Base-by-base conservation (phyloP, 2,797 vertebrate genomes). In the Mormyrus proboscirostris region DNA sequence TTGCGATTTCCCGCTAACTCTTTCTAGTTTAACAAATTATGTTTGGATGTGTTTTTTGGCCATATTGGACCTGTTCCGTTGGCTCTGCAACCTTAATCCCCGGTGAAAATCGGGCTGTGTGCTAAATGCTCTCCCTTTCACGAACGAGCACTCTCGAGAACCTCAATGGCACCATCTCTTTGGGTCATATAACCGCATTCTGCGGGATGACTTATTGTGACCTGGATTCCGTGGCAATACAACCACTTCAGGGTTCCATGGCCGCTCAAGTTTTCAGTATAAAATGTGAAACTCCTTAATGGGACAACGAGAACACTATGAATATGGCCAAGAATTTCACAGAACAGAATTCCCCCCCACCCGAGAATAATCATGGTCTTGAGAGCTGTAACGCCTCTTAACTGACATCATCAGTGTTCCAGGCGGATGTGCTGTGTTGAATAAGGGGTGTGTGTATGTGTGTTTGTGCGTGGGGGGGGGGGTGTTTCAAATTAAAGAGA, bases 401-500 rank as follows among this genome's bases (percentile, higher is more conserved):
- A 79, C 73, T 79, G 73, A 41, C 73, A 79, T 44, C 82, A 47
- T 65, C n/a, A 47, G 14, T 29, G n/a, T 53, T 33, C 44, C n/a
- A 44, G 33, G 19, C 8, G n/a, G 33, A n/a, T 41, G 51, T 47
- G 55, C 38, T 73, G 65, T 38, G 65, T 38, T 73, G 65, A 73
- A 38, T 33, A 73, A 38, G 62, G 38, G 22, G 55, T 62, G 14
- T 89, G n/a, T 62, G 50, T 57, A 47, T 41, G 19, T 47, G 69
- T 59, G 16, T 83, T 88, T 84, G 89, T 89, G 90, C 87, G 88
- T 47, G 53, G 41, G 38, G 38, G 57, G 19, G 90, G 29, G 51
- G 65, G 25, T 12, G 65, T 73, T 73, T 73, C 88, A 87, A 14
- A 1, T 41, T 47, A 84, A 88, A 93, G 91, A 93, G 92, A 94